Evolutionary conservation across 2,888 invertebrate species (phyloP), one percentile per base, ranked within the genome.

Genomic region (Ferdinandea cuprea): DNA sequence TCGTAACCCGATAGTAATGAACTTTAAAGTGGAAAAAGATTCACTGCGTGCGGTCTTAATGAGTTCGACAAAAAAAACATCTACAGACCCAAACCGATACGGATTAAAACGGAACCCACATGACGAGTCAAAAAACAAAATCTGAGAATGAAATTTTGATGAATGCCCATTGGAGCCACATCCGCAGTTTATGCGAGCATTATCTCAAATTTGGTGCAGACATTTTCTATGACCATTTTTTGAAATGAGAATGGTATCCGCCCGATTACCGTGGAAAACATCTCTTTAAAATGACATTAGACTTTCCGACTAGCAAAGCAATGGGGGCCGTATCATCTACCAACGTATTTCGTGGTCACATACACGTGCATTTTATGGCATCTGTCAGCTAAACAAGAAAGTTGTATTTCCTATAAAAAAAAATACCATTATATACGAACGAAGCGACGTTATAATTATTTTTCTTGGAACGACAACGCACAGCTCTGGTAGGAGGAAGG

Each of bases 391-490:
- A n/a, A n/a, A 74, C 80, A 80, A 37, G 76, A 81, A 81, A 81
- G 76, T 65, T 76, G 76, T 50, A 80, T 78, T 78, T 78, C 72
- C 73, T 78, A 66, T 58, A 71, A n/a, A n/a, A n/a, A n/a, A n/a
- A n/a, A 78, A 78, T 77, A 78, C 65, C 68, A 15, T 35, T 11
- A 11, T 11, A 35, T 35, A 1, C 58, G 13, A 19, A 17, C 25
- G n/a, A n/a, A 46, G 6, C 52, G 42, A 56, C 61, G 74, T 56
- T 58, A 74, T 76, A 81, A 81, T 81, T 81, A 71, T 69, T 76
- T 76, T 52, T 61, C 28, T 63, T 42, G 54, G 63, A 46, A 63
- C 48, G 17, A 48, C 61, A 35, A 48, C 46, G 46, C 42, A 9
- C 13, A 17, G 9, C 17, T 15, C 8, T 6, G 37, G 46, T 37